Evolutionary conservation across 2,888 invertebrate genomes (phyloP), one percentile per base, ranked within the genome.

Genomic region (Drosophila mercatorum): DNA sequence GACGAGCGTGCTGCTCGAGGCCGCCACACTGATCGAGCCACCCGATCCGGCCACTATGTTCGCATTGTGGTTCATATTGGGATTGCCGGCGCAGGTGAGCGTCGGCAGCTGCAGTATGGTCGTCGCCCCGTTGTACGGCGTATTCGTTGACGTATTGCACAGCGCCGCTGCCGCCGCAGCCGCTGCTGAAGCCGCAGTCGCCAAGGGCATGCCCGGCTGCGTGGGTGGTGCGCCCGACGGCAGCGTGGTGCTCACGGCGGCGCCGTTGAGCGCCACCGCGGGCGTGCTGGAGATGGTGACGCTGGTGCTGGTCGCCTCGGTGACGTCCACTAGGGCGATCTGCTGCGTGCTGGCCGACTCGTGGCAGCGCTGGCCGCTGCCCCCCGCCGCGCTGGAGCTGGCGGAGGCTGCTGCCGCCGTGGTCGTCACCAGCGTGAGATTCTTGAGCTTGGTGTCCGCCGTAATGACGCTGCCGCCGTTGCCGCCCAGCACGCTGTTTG

Each of bases 361-460:
- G 8, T 51, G 43, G 47, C 40, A 28, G 34, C 41, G 77, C 53
- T 44, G 46, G 65, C 51, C n/a, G 63, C 52, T 17, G 63, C 52
- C 8, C 8, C 46, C 31, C 2, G 51, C 31, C 1, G 52, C 22
- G n/a, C 22, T 2, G 38, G 40, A 5, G 71, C 77, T 28, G 88
- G 88, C 82, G 11, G 86, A 36, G 10, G 57, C 57, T 4, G 58
- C 47, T 81, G 47, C 47, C 8, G 51, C 28, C 2, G 71, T 80
- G 31, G 88, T 83, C 28, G 86, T 89, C 14, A 89, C 87, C 59
- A 91, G 77, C 49, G 90, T 88, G 76, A 90, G 82, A 80, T 79
- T 84, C 85, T 91, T 91, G 5, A 90, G 80, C 78, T 91, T 91
- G 28, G 79, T 55, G 31, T 84, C 84, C 12, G 61, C 75, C n/a